Evolutionary conservation across 2,113 vertebrate species (phyloP), one percentile per base, ranked within the genome.

Genomic region (Odocoileus virginianus): DNA sequence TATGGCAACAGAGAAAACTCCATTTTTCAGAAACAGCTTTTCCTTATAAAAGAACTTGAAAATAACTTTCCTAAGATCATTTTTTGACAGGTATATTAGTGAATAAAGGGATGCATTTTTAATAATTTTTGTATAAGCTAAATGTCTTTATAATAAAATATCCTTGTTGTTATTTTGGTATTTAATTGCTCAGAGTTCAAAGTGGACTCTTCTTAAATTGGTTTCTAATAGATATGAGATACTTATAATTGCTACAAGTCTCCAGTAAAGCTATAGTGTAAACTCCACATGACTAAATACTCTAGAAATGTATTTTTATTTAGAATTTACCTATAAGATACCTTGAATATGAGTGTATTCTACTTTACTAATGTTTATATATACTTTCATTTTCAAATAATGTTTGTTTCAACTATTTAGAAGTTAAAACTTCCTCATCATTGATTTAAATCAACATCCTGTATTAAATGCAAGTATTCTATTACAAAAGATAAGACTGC

Each of bases 1-100:
- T 0, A 88, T 96, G 97, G 94, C 91, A 96, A 86, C 86, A 87
- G 88, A 97, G 87, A 89, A 94, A 92, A 95, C 11, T 21, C 28
- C 23, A 6, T 78, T 95, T 97, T 92, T 76, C 23, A 33, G 50
- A 3, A 27, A 33, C 47, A 36, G 85, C 71, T 97, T 45, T 82
- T 78, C 23, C 28, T 6, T 89, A 36, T 82, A 90, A 93, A 93
- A 61, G 33, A 92, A 96, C 67, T 92, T 76, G 30, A 84, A 91
- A 90, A 85, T 74, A 92, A 96, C 28, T 64, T 45, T 83, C 25
- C 84, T 87, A 33, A 0, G 6, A 15, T 74, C 52, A 58, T 93
- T 87, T 40, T 87, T 91, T 93, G 55, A 64, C 47, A 86, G 54
- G 28, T 33, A 43, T 30, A 57, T 74, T 81, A 76, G 25, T 79